Evolutionary conservation across 2,797 vertebrate genomes (phyloP).

Genomic region (Hydrolagus colliei): DNA sequence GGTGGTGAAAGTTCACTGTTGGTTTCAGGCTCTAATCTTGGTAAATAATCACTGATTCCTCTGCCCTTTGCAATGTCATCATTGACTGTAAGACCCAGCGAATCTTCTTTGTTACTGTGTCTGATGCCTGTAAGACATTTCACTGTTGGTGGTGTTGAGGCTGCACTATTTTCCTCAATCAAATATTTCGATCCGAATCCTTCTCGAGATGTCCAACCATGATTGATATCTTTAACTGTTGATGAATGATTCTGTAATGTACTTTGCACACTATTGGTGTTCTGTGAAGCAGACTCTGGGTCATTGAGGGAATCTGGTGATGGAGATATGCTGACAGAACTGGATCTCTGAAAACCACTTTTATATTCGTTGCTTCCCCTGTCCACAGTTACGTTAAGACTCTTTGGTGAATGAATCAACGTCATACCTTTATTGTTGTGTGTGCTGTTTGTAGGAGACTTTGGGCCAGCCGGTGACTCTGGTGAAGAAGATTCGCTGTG

Average conservation of each 20-base stretch:
- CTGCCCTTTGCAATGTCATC: neutral
- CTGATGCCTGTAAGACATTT: neutral
- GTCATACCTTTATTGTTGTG: no score
- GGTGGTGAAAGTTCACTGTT: neutral
- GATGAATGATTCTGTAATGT: neutral
- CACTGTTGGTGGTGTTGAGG: neutral
- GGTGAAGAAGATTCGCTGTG: neutral
- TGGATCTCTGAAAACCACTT: no score
- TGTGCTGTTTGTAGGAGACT: neutral
- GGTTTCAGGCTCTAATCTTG: neutral
- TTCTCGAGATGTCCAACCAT: neutral
- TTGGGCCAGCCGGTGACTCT: neutral
- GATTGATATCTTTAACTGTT: neutral
- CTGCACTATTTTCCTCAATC: neutral
- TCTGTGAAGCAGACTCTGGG: neutral
- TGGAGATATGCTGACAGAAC: neutral
- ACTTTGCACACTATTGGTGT: neutral
- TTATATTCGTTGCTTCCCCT: neutral
- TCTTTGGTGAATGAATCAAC: neutral
- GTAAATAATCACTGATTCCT: neutral
- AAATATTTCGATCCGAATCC: neutral
- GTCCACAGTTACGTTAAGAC: neutral
- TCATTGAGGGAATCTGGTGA: neutral
- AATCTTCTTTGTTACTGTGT: neutral
- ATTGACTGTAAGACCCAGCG: neutral